Evolutionary conservation across 2,888 invertebrate species (phyloP).

Genomic region (Lutraria lutraria): DNA sequence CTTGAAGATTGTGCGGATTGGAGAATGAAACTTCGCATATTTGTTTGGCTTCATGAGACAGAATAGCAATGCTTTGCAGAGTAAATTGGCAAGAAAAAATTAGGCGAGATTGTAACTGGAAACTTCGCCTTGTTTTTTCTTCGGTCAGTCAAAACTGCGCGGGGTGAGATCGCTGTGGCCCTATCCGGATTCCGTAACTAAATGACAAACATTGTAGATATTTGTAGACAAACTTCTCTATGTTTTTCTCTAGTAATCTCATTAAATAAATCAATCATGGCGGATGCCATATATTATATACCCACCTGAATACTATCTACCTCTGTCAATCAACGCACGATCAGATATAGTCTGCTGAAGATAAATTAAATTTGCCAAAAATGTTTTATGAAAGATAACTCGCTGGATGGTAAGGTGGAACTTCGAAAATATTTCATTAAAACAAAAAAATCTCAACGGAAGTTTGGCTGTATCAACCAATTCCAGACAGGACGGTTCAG

Average conservation of each 20-base stretch:
- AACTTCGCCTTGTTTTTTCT: no score
- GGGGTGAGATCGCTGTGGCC: no score
- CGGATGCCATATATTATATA: not conserved
- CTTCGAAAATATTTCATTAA: slow-evolving; percentile 1
- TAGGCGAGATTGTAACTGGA: no score
- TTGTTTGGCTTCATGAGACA: no score
- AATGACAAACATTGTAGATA: not conserved
- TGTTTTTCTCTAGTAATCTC: not conserved
- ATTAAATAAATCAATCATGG: slow-evolving; percentile 21
- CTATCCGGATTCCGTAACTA: no score
- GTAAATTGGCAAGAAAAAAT: no score
- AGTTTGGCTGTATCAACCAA: not conserved
- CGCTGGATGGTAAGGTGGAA: not conserved
- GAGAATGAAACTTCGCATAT: no score
- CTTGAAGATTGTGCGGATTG: no score
- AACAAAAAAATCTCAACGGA: not conserved
- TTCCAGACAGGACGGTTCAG: not conserved
- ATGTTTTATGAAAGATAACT: slow-evolving; percentile 4
- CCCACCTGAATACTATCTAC: not conserved
- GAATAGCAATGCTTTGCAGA: no score
- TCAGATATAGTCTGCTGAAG: not conserved
- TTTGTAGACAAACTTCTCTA: not conserved
- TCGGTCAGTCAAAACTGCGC: no score
- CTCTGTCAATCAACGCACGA: not conserved
- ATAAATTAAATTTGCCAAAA: slow-evolving; percentile 27